A percentile compares a stretch with the other conserved stretches of the same genome.
Conservation (phyloP, 2,797 vertebrate genomes). For the Valencia hispanica region DNA sequence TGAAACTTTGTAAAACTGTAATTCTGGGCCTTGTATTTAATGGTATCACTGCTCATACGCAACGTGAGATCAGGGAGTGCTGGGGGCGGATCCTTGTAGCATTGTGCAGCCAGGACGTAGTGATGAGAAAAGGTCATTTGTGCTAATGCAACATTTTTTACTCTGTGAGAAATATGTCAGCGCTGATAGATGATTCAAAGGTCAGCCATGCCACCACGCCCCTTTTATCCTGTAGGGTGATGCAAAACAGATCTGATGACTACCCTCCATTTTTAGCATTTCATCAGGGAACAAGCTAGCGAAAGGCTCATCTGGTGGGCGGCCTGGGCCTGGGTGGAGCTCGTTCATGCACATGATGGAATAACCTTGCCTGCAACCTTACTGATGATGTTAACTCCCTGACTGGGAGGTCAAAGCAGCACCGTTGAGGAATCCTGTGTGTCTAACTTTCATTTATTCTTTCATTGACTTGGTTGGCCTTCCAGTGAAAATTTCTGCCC, state of each 20-base stretch:
- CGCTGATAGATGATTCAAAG: conserved; percentile 69
- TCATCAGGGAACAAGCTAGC: conserved; percentile 37
- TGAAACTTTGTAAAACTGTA: conserved; percentile 38
- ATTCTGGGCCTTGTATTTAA: conserved; percentile 40
- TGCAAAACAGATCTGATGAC: conserved; percentile 65
- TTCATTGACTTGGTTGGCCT: conserved; percentile 7
- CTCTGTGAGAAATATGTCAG: conserved; percentile 53
- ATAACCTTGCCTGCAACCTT: conserved; percentile 45
- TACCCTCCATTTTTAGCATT: conserved; percentile 37
- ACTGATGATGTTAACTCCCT: conserved; percentile 23
- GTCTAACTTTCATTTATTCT: conserved; percentile 30
- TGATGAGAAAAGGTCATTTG: conserved; percentile 73
- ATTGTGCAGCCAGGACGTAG: conserved; percentile 59
- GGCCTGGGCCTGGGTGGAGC: conserved; percentile 51
- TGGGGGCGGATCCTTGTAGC: conserved; percentile 51
- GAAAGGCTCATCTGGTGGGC: conserved; percentile 52
- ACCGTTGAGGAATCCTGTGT: not conserved
- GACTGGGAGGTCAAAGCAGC: conserved; percentile 9
- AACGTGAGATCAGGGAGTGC: conserved; percentile 35
- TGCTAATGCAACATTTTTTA: conserved; percentile 69
- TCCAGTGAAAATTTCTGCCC: conserved; percentile 29
- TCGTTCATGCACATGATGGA: conserved; percentile 45
- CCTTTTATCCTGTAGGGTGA: conserved; percentile 60
- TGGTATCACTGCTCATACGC: conserved; percentile 35
- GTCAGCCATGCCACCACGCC: conserved; percentile 62